These are phyloP conservation scores for Amia ocellicauda DNA, from an alignment of 2,113 vertebrate species.

Conservation along the genomic window DNA sequence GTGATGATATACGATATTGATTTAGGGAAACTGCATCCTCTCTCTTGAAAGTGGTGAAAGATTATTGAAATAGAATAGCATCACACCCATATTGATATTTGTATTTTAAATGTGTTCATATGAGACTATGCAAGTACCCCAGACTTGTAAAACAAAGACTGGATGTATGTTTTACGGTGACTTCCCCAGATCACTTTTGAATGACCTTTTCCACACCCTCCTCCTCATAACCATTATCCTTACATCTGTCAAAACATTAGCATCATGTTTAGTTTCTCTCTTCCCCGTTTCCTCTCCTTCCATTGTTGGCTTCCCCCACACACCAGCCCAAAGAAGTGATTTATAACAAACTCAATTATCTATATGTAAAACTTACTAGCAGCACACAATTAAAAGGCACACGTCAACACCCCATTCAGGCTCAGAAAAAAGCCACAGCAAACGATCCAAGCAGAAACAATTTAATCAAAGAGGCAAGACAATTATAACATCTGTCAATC, in stretches of 20 bases:
- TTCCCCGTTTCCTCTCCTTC: background rate
- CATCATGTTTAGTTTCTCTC: background rate
- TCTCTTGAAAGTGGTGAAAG: too few relatives aligned
- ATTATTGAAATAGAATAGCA: too few relatives aligned
- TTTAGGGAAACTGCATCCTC: too few relatives aligned
- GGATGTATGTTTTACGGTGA: too few relatives aligned
- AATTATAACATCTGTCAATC: conserved; percentile 81
- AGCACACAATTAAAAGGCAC: conserved; percentile 44
- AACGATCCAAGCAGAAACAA: conserved; percentile 67
- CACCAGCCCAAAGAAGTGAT: conserved; percentile 34
- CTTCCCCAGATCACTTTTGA: too few relatives aligned
- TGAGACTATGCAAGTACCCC: too few relatives aligned
- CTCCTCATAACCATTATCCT: conserved; percentile 12
- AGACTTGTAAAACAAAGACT: too few relatives aligned
- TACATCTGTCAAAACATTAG: conserved; percentile 20
- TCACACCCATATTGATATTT: too few relatives aligned
- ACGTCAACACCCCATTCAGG: conserved; percentile 48
- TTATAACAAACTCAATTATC: conserved; percentile 54
- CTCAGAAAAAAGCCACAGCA: conserved; percentile 32
- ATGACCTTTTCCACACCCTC: background rate
- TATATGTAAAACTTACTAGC: conserved; percentile 38
- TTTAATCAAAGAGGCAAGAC: conserved; percentile 73
- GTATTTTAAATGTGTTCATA: too few relatives aligned
- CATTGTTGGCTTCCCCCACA: conserved; percentile 6
- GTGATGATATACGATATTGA: too few relatives aligned